Evolutionary conservation across 2,888 invertebrate genomes (phyloP).

Genomic region (Melikaiella ostensackeni): DNA sequence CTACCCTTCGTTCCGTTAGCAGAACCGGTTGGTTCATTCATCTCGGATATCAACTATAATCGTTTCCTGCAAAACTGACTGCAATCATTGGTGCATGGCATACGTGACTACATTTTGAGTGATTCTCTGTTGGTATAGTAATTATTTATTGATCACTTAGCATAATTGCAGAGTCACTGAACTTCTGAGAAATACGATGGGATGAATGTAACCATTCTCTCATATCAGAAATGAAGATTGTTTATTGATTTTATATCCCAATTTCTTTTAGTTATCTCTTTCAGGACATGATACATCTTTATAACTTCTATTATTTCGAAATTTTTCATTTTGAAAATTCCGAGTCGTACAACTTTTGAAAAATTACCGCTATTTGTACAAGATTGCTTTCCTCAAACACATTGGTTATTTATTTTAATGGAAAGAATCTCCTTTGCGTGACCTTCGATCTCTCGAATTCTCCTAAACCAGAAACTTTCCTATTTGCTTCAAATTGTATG

Average conservation of each 20-base stretch:
- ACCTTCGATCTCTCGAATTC: not conserved
- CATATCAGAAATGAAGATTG: not conserved
- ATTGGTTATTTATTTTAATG: not conserved
- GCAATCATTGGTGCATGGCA: constrained; percentile 12
- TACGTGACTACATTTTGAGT: constrained; percentile 26
- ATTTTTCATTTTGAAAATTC: not conserved
- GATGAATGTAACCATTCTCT: not conserved
- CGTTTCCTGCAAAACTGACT: constrained; percentile 23
- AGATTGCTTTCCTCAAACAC: not conserved
- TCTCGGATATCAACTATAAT: constrained; percentile 24
- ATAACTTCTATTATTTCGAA: not conserved
- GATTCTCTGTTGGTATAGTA: constrained; percentile 15
- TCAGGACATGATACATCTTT: not conserved
- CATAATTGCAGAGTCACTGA: not conserved
- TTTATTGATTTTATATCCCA: not conserved
- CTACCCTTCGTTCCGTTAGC: constrained; percentile 50
- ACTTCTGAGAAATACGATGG: not conserved
- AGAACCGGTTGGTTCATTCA: constrained; percentile 50
- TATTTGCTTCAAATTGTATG: constrained; percentile 27
- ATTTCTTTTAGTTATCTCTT: not conserved
- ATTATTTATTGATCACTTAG: constrained; percentile 11
- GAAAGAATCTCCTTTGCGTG: constrained; percentile 16
- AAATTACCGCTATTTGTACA: not conserved
- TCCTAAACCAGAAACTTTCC: constrained; percentile 21
- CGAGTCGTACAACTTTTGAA: too few species aligned